These are phyloP conservation scores for Halesus radiatus DNA, from an alignment of 1,140 invertebrate genomes.

Conservation along the genomic window DNA sequence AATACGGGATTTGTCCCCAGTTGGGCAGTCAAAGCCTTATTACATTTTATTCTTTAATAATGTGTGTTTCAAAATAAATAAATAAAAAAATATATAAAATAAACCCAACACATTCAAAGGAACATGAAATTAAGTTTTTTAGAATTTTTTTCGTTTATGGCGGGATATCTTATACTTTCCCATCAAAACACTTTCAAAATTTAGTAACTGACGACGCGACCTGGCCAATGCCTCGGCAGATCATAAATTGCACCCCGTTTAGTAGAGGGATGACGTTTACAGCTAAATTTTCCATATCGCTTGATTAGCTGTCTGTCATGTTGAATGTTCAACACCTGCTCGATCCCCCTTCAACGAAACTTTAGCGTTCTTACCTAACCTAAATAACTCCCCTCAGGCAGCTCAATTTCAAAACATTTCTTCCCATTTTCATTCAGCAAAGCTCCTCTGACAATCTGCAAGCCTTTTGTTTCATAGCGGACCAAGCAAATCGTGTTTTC, in stretches of 20 bases:
- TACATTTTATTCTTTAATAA: too few relatives aligned
- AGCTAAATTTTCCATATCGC: constrained; percentile 35
- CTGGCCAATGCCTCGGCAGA: background rate
- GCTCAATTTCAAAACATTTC: constrained; percentile 26
- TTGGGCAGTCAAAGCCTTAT: too few relatives aligned
- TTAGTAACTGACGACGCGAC: background rate
- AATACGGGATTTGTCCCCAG: too few relatives aligned
- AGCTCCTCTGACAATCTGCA: constrained; percentile 15
- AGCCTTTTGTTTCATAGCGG: background rate
- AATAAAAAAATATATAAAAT: too few relatives aligned
- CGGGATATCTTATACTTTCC: background rate
- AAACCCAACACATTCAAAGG: too few relatives aligned
- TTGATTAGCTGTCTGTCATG: constrained; percentile 42
- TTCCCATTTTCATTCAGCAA: background rate
- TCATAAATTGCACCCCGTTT: constrained; percentile 33
- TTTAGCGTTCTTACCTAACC: constrained; percentile 8
- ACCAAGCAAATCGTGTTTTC: constrained; percentile 12
- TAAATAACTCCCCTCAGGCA: background rate
- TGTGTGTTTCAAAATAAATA: too few relatives aligned
- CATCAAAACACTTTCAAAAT: background rate
- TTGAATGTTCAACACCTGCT: constrained; percentile 33
- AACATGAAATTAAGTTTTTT: too few relatives aligned
- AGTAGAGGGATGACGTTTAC: constrained; percentile 34
- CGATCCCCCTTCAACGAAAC: constrained; percentile 4
- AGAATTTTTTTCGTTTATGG: too few relatives aligned